Evolutionary conservation across 2,888 invertebrate species (phyloP), one percentile per base, ranked within the genome.

Genomic region (Volucella bombylans): DNA sequence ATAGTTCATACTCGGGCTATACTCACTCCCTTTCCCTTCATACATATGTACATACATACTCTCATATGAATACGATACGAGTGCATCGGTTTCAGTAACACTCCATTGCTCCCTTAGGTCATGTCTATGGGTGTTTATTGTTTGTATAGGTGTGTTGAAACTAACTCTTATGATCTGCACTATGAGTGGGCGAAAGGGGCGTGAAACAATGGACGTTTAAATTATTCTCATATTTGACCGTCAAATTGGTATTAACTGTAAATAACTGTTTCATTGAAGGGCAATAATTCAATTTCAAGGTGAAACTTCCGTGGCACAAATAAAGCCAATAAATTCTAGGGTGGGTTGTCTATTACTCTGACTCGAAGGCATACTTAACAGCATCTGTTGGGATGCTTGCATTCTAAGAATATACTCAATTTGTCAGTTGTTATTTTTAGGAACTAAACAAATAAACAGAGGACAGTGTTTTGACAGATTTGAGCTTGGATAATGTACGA

Each of bases 21-120:
- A 50, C 41, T 50, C 57, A 49, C 49, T 49, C 55, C 62, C 38
- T 62, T 11, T 68, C 10, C 14, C 31, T 6, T 6, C 49, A 43
- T 8, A 2, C 15, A 52, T 18, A 18, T 1, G 18, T 1, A n/a
- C n/a, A n/a, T n/a, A n/a, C n/a, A 12, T 18, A 0, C 10, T 15
- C 6, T 23, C 31, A 55, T 9, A n/a, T 18, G 38, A 52, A 11
- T 23, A 38, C 18, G 12, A 23, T 23, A 23, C 3, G 18, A 23
- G 38, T 43, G 45, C 79, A 85, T 85, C 76, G 62, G 57, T 85
- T 81, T 77, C 85, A 80, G 72, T 77, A 52, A 76, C 76, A 85
- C 80, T 80, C 76, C 80, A 76, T 6, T 50, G 80, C 80, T 80
- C 71, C 83, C 80, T 23, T 50, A 47, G 64, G 55, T 62, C 57